phyloP scores from a whole-genome alignment of 92 coral and sea anemone species.

The Blastomussa wellsi region DNA sequence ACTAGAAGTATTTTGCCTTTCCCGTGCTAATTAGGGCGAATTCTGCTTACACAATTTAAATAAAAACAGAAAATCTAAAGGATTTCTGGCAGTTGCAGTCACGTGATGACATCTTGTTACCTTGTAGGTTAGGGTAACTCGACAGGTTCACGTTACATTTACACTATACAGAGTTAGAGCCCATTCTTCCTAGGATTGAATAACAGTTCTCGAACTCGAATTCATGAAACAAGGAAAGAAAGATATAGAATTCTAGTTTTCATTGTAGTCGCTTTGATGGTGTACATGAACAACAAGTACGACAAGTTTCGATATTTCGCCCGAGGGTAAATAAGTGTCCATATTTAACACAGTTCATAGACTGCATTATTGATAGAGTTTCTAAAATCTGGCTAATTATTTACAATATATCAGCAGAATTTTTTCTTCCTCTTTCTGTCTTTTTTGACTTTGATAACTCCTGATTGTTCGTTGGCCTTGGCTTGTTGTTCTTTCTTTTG shows the following conservation, averaged over 20 bases:
- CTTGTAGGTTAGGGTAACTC: too few species aligned
- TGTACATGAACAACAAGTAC: background rate
- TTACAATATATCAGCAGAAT: constrained; percentile 47
- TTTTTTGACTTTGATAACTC: constrained; percentile 77
- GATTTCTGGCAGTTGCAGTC: too few species aligned
- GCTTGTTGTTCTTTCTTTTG: constrained; percentile 89
- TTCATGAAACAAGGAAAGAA: background rate
- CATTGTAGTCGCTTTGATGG: background rate
- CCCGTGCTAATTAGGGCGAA: too few species aligned
- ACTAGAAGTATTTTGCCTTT: too few species aligned
- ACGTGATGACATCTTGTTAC: too few species aligned
- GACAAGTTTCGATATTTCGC: background rate
- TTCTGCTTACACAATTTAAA: too few species aligned
- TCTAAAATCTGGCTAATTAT: constrained; percentile 33
- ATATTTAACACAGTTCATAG: constrained; percentile 11
- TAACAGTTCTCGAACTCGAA: background rate
- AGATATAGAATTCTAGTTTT: background rate
- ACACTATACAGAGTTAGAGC: too few species aligned
- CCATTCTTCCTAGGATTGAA: background rate
- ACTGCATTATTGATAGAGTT: constrained; percentile 6
- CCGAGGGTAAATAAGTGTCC: constrained; percentile 9
- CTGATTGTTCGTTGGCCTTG: constrained; percentile 73
- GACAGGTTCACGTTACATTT: too few species aligned
- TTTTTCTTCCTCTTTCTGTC: constrained; percentile 70
- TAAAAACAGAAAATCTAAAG: too few species aligned